Base-by-base conservation (phyloP, 2,113 vertebrate genomes). In the Urocynchramus pylzowi region DNA sequence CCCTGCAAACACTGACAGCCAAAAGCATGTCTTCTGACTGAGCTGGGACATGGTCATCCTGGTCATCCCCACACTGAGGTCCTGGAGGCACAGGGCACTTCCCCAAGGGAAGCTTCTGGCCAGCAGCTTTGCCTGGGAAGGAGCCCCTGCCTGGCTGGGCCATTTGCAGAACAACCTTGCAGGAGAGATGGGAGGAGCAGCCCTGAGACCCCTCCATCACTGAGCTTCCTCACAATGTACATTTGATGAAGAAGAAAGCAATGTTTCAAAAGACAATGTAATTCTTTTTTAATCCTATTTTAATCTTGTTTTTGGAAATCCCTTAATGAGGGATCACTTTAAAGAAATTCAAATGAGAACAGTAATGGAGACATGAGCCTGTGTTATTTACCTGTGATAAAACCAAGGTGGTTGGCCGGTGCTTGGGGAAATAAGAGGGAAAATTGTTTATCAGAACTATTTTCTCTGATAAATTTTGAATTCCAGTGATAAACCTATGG, bases 221-320 rank as follows among this genome's bases (percentile, higher is more conserved):
- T 9, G 24, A 64, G 27, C 21, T 16, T 74, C 50, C 53, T 82
- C 54, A 59, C 31, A 41, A 37, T 20, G 59, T 41, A 22, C 0
- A 0, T 45, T 87, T 57, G 24, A 50, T 5, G 33, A 69, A 23
- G 63, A 88, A 83, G 35, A 79, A 89, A 65, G 20, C 45, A 68
- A 9, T 0, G 0, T 79, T 85, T 83, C 0, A 2, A 64, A 84
- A 86, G 50, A 65, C 17, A 37, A n/a, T 33, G 39, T 42, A 49
- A 27, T 76, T 65, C 3, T 31, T 70, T 73, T 74, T 2, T 1
- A 64, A 63, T 80, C 42, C 17, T 65, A 13, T n/a, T 88, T 74
- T 64, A 69, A 56, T 39, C 28, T 82, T 84, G 16, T 41, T 82
- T 87, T 84, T 81, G 33, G 39, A 83, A 84, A 86, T 73, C 57